Percentiles rank a stretch among this genome's conserved stretches.
Conservation (phyloP, 2,797 vertebrate species). For the Pantherophis vulpinus region DNA sequence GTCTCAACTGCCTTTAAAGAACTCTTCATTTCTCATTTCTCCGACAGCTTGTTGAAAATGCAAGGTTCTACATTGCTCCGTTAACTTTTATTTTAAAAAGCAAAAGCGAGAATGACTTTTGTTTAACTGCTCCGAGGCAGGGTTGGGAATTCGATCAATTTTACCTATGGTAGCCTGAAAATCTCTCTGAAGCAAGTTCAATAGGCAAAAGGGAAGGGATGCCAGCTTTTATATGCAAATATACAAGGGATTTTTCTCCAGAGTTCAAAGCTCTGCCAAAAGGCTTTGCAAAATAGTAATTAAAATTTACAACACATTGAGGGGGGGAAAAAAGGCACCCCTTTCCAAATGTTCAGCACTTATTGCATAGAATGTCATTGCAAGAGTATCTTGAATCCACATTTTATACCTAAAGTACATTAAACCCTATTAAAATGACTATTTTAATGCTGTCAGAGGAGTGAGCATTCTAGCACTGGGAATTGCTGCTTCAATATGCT, state of each 20-base stretch:
- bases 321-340: background rate
- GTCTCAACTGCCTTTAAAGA: background rate
- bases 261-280: constrained; percentile 56
- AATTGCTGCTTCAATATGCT: constrained; percentile 74
- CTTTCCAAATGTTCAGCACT: constrained; percentile 26
- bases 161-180: constrained; percentile 52
- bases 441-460: constrained; percentile 41
- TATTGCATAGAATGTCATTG: background rate
- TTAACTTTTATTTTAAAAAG: constrained; percentile 19
- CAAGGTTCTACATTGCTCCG: constrained; percentile 7
- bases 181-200: constrained; percentile 58
- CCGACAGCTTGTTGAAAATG: background rate
- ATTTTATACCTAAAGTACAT: constrained; percentile 29
- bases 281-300: constrained; percentile 57
- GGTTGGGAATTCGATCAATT: constrained; percentile 55
- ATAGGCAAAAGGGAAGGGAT: constrained; percentile 51
- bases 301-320: constrained; percentile 24
- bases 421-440: constrained; percentile 30
- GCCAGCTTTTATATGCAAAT: constrained; percentile 62
- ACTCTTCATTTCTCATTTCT: background rate
- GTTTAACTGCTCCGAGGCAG: constrained; percentile 48
- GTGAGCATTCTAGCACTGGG: constrained; percentile 62
- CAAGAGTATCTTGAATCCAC: constrained; percentile 26
- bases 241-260: constrained; percentile 54
- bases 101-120: constrained; percentile 30